Percentiles rank a stretch among this genome's conserved stretches.
These are phyloP conservation scores for Pteruthius melanotis DNA, from an alignment of 2,113 vertebrate genomes.

Conservation along the genomic window DNA sequence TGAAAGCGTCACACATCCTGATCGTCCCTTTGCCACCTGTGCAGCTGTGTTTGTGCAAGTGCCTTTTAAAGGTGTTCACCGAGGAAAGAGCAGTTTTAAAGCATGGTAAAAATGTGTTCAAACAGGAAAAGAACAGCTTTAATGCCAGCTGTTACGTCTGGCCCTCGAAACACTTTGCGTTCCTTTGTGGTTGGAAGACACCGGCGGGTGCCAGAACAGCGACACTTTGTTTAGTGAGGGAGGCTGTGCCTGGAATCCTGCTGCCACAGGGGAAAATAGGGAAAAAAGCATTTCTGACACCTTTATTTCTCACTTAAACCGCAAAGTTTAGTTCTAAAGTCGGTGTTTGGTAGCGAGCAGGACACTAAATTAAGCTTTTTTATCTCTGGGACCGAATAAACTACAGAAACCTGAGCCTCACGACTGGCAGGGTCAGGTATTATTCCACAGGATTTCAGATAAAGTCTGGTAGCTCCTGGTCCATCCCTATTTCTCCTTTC, in stretches of 20 bases:
- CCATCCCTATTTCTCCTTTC: accelerated
- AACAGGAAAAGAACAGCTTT: neutral
- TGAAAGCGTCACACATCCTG: neutral
- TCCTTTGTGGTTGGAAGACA: neutral
- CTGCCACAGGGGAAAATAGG: accelerated
- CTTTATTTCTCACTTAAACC: neutral
- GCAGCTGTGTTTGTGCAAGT: neutral
- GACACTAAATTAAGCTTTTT: neutral
- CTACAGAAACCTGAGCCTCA: neutral
- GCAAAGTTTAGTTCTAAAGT: neutral
- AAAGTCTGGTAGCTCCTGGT: neutral
- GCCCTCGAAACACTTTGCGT: neutral
- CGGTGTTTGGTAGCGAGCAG: neutral
- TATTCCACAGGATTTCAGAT: neutral
- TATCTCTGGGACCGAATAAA: neutral
- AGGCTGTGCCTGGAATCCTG: neutral
- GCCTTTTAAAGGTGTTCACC: neutral
- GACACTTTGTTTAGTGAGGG: accelerated
- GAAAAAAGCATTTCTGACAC: neutral
- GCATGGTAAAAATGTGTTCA: neutral
- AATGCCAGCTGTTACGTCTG: neutral
- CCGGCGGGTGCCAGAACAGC: neutral
- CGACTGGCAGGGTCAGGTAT: accelerated
- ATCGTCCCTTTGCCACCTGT: neutral
- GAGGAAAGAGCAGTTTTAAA: neutral